Evolutionary conservation across 2,888 invertebrate genomes (phyloP).

Genomic region (Labia minor): DNA sequence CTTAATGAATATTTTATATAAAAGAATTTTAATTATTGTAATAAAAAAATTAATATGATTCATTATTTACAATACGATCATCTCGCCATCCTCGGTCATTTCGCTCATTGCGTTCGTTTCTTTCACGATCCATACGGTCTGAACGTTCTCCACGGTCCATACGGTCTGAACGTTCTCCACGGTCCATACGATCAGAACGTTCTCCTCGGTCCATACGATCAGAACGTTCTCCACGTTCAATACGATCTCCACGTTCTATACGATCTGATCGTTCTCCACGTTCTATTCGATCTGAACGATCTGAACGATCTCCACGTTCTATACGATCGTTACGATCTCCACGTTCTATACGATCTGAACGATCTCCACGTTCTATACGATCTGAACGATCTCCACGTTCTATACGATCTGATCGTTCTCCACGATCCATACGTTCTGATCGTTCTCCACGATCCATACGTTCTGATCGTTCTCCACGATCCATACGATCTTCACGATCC

Average conservation of each 20-base stretch:
- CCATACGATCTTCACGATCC: not conserved
- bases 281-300: constrained; percentile 28
- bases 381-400: constrained; percentile 15
- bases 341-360: not conserved
- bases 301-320: constrained; percentile 25
- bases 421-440: constrained; percentile 17
- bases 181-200: constrained; percentile 28
- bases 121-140: constrained; percentile 30
- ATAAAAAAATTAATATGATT: too few relatives aligned
- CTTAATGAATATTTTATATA: too few relatives aligned
- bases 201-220: constrained; percentile 28
- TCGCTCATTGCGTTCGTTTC: constrained; percentile 20
- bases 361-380: not conserved
- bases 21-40: too few relatives aligned
- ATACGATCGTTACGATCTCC: constrained; percentile 17
- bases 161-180: constrained; percentile 27
- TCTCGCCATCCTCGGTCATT: too few relatives aligned
- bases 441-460: not conserved
- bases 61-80: not conserved
- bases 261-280: constrained; percentile 20
- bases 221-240: constrained; percentile 25
- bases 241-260: constrained; percentile 25
- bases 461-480: not conserved
- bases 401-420: not conserved
- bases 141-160: constrained; percentile 28